These are phyloP conservation scores for Thripadectes ignobilis DNA, from an alignment of 2,797 vertebrate species.

Conservation along the genomic window DNA sequence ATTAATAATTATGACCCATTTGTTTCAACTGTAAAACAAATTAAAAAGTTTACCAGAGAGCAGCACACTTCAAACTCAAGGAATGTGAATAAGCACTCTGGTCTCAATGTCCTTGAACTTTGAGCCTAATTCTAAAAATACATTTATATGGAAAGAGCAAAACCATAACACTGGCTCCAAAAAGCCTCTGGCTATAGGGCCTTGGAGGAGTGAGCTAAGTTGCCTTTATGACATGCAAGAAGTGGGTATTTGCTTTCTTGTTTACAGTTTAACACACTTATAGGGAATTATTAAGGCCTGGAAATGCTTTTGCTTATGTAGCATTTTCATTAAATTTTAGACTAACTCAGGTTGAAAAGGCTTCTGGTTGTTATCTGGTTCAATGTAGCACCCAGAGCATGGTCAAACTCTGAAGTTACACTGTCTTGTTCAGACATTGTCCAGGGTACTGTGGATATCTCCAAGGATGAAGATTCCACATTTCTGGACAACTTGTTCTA, in stretches of 20 bases:
- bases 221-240: background rate
- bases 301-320: background rate
- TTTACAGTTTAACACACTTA: constrained; percentile 25
- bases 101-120: background rate
- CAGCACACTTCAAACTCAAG: background rate
- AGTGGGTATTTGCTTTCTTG: background rate
- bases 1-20: background rate
- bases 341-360: background rate
- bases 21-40: background rate
- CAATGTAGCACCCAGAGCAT: background rate
- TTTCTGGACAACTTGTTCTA: background rate
- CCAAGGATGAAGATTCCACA: background rate
- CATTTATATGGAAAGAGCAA: background rate
- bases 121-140: background rate
- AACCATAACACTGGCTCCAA: background rate
- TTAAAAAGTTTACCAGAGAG: background rate
- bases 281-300: background rate
- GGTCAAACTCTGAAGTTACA: background rate
- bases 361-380: background rate
- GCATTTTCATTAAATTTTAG: constrained; percentile 1
- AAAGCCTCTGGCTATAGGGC: constrained; percentile 10
- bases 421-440: background rate
- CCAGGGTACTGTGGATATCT: background rate
- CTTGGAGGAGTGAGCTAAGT: constrained; percentile 23
- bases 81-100: background rate